These are phyloP conservation scores for Atlantisia rogersi DNA, from an alignment of 2,113 vertebrate genomes.

Conservation along the genomic window DNA sequence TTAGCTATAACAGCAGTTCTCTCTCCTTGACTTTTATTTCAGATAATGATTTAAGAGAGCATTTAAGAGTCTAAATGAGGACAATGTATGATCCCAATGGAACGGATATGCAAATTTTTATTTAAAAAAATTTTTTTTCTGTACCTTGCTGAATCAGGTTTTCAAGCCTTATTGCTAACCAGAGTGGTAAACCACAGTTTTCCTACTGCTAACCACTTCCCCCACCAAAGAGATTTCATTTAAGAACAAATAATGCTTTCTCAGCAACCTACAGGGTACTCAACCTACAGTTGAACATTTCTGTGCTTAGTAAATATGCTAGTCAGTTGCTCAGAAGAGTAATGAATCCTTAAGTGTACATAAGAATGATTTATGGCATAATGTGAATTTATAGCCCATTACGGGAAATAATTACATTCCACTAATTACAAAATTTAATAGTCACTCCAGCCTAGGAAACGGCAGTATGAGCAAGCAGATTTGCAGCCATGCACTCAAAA, in stretches of 20 bases:
- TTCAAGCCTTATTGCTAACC: not conserved
- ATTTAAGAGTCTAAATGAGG: conserved; percentile 14
- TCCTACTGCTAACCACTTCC: not conserved
- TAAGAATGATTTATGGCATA: conserved; percentile 59
- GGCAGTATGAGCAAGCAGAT: not conserved
- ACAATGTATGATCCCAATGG: not conserved
- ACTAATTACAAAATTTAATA: conserved; percentile 61
- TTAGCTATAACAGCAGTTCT: not conserved
- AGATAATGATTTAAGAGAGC: not conserved
- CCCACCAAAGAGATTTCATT: not conserved
- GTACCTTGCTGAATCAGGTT: not conserved
- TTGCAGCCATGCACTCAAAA: not conserved
- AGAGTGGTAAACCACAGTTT: not conserved
- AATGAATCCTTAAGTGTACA: conserved; percentile 46
- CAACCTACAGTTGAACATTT: not conserved
- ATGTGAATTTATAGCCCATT: conserved; percentile 48
- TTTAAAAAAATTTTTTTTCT: not conserved
- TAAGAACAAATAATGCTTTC: not conserved
- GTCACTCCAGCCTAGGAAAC: conserved; percentile 4
- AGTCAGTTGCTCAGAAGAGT: conserved; percentile 25
- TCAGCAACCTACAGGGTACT: not conserved
- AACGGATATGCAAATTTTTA: not conserved
- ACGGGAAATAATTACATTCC: conserved; percentile 41
- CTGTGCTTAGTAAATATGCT: conserved; percentile 7
- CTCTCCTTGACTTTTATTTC: not conserved